A percentile compares a stretch with the other conserved stretches of the same genome.
These are phyloP conservation scores for Colletes latitarsis DNA, from an alignment of 1,140 invertebrate species.

Conservation along the genomic window DNA sequence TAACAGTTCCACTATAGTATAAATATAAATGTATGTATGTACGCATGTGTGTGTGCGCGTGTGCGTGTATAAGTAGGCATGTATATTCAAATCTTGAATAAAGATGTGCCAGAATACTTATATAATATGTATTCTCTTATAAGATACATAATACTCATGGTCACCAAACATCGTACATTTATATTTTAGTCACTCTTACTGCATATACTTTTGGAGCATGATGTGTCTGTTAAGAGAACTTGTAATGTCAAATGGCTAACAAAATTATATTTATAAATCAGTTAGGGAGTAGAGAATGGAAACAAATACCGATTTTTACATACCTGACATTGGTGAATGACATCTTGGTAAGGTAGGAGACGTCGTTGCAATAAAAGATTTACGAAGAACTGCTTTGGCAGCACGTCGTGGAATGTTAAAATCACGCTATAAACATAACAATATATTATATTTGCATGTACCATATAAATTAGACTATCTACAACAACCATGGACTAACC, in stretches of 20 bases:
- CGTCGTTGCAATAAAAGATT: constrained; percentile 86
- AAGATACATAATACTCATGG: constrained; percentile 1
- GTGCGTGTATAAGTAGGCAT: neutral
- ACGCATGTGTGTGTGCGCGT: neutral
- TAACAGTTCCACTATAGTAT: constrained; percentile 1
- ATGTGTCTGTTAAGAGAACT: constrained; percentile 51
- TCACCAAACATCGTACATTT: neutral
- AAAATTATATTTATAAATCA: neutral
- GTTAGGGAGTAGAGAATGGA: neutral
- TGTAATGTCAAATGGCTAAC: neutral
- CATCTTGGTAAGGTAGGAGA: constrained; percentile 89
- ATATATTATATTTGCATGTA: neutral
- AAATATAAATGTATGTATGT: neutral
- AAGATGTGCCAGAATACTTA: constrained; percentile 21
- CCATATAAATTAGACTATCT: constrained; percentile 17
- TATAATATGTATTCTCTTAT: constrained; percentile 24
- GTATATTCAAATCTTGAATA: constrained; percentile 16
- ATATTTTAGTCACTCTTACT: constrained; percentile 10
- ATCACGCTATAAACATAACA: constrained; percentile 78
- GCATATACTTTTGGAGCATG: constrained; percentile 7
- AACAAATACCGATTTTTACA: neutral
- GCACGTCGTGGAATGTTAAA: constrained; percentile 79
- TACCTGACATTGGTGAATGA: constrained; percentile 88
- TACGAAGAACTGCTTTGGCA: constrained; percentile 84
- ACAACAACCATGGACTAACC: constrained; percentile 83